Conservation (phyloP, 2,113 vertebrate genomes). For the Rhodinocichla rosea region DNA sequence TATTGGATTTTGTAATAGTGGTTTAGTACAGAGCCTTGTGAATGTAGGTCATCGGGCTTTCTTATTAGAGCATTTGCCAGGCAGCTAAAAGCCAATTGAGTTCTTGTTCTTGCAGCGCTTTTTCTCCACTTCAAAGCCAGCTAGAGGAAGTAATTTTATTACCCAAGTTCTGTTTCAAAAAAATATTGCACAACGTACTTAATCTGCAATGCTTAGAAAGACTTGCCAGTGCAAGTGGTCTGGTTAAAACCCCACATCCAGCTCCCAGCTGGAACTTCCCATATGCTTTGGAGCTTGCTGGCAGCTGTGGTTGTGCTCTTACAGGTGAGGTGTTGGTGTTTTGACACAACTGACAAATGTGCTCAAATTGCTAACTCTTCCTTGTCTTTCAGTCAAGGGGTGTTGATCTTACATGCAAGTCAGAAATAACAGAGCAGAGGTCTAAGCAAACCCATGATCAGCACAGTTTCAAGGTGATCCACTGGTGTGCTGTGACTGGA, state of each 20-base stretch:
- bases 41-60: slow-evolving; percentile 55
- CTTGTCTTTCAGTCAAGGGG: background rate
- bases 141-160: slow-evolving; percentile 50
- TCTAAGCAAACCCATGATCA: background rate
- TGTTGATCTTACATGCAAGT: background rate
- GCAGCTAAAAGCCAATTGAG: slow-evolving; percentile 52
- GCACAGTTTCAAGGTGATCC: background rate
- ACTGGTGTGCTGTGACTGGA: background rate
- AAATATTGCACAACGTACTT: background rate
- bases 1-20: slow-evolving; percentile 61
- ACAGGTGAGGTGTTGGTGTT: background rate
- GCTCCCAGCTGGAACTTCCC: background rate
- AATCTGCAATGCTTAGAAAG: background rate
- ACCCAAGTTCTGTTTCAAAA: slow-evolving; percentile 5
- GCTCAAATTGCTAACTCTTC: background rate
- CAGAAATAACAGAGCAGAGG: background rate
- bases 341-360: background rate
- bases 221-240: background rate
- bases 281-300: background rate
- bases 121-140: slow-evolving; percentile 41
- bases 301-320: background rate
- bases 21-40: slow-evolving; percentile 40
- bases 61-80: slow-evolving; percentile 43
- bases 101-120: slow-evolving; percentile 33
- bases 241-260: background rate